Conservation (phyloP, 2,797 vertebrate species). For the Poeciliopsis paucimaculata region DNA sequence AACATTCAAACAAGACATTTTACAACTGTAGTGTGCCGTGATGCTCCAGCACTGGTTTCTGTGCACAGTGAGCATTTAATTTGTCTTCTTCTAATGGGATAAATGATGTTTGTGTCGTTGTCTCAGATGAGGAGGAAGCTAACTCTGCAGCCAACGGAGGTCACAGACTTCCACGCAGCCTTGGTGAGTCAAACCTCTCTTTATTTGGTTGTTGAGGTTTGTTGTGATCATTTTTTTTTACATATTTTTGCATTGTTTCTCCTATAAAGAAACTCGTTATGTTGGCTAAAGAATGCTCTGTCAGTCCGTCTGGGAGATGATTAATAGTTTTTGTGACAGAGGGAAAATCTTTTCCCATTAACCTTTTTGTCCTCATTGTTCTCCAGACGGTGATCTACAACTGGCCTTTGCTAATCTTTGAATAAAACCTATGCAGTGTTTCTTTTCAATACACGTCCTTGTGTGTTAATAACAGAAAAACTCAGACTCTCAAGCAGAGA, state of each 20-base stretch:
- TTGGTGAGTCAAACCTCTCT: conserved; percentile 67
- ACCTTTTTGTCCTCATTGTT: background rate
- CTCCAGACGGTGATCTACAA: background rate
- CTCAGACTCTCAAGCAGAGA: background rate
- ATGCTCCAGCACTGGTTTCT: background rate
- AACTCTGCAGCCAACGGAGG: conserved; percentile 62
- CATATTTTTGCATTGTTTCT: background rate
- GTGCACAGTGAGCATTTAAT: background rate
- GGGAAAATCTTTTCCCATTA: background rate
- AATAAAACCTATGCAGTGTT: background rate
- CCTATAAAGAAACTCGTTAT: background rate
- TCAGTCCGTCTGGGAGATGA: background rate
- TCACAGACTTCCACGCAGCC: conserved; percentile 80
- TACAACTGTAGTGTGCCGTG: too few relatives aligned
- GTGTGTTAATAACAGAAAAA: background rate
- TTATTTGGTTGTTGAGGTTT: background rate
- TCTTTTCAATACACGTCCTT: background rate
- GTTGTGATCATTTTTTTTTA: background rate
- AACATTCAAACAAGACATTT: too few relatives aligned
- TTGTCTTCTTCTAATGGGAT: conserved; percentile 8
- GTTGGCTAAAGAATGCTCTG: background rate
- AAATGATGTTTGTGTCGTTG: conserved; percentile 41
- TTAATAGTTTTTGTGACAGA: background rate
- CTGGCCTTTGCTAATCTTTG: background rate
- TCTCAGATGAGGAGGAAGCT: conserved; percentile 72